These are phyloP conservation scores for Megatriorchis doriae DNA, from an alignment of 2,113 vertebrate genomes.

Conservation along the genomic window DNA sequence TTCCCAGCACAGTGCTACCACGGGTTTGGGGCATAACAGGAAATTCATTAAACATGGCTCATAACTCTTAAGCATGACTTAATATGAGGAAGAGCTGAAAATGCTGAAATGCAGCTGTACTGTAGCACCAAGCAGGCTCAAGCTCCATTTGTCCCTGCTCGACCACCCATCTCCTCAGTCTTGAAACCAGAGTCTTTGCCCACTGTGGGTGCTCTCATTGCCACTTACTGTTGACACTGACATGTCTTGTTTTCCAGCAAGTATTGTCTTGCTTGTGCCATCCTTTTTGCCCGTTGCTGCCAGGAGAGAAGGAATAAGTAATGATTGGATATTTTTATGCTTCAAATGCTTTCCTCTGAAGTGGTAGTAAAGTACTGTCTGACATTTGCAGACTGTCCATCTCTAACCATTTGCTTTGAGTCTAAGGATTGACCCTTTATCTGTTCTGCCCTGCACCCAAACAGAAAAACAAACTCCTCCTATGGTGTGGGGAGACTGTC, in stretches of 20 bases:
- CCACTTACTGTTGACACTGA: slow-evolving; percentile 70
- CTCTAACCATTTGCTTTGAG: not conserved
- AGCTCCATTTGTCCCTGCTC: rapidly evolving
- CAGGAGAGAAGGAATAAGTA: slow-evolving; percentile 37
- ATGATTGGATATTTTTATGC: not conserved
- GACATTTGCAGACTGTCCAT: not conserved
- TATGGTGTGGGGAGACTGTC: not conserved
- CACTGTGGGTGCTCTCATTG: not conserved
- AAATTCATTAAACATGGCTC: not conserved
- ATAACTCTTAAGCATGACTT: not conserved
- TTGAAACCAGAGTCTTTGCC: not conserved
- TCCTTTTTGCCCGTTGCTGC: slow-evolving; percentile 63
- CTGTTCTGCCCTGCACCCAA: not conserved
- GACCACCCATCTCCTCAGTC: not conserved
- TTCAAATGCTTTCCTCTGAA: not conserved
- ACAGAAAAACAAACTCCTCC: not conserved
- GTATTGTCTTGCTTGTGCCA: slow-evolving; percentile 63
- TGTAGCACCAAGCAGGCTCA: not conserved
- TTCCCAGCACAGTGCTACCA: not conserved
- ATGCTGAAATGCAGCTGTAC: not conserved
- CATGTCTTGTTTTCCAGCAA: slow-evolving; percentile 75
- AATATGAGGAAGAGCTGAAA: not conserved
- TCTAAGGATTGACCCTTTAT: not conserved
- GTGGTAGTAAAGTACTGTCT: not conserved
- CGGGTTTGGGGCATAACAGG: not conserved